Evolutionary conservation across 2,888 invertebrate genomes (phyloP).

Genomic region (Eupithecia vulgata): DNA sequence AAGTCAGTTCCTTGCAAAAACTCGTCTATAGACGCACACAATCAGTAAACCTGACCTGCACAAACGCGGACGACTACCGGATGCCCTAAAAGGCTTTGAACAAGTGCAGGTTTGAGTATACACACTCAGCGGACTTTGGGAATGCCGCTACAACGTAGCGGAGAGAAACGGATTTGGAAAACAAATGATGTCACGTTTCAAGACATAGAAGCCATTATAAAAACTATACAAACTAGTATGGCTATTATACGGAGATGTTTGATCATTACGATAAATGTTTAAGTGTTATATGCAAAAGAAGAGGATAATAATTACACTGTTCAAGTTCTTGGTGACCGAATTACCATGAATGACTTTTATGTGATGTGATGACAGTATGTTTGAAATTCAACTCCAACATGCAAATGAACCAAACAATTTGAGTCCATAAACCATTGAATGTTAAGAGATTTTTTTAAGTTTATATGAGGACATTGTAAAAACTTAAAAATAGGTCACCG

Average conservation of each 20-base stretch:
- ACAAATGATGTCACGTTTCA: not conserved
- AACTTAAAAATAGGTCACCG: no score
- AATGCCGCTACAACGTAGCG: not conserved
- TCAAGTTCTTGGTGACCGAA: no score
- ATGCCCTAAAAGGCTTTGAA: constrained; percentile 37
- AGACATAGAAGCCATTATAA: not conserved
- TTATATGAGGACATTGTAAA: no score
- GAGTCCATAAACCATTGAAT: not conserved
- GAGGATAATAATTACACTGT: no score
- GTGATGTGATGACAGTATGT: not conserved
- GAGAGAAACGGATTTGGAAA: not conserved
- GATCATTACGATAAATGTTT: not conserved
- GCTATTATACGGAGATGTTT: no score
- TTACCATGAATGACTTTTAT: not conserved
- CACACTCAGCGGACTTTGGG: constrained; percentile 16
- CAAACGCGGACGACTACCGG: constrained; percentile 35
- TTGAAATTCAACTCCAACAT: no score
- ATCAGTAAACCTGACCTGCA: constrained; percentile 23
- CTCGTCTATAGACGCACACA: constrained; percentile 15
- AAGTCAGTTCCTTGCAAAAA: constrained; percentile 25
- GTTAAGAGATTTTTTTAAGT: no score
- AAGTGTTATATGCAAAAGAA: not conserved
- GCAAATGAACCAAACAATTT: not conserved
- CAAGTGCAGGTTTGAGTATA: constrained; percentile 16
- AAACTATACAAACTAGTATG: not conserved